Evolutionary conservation across 92 coral and sea anemone genomes (phyloP), one percentile per base, ranked within the genome.

Genomic region (Meandrina meandrites): DNA sequence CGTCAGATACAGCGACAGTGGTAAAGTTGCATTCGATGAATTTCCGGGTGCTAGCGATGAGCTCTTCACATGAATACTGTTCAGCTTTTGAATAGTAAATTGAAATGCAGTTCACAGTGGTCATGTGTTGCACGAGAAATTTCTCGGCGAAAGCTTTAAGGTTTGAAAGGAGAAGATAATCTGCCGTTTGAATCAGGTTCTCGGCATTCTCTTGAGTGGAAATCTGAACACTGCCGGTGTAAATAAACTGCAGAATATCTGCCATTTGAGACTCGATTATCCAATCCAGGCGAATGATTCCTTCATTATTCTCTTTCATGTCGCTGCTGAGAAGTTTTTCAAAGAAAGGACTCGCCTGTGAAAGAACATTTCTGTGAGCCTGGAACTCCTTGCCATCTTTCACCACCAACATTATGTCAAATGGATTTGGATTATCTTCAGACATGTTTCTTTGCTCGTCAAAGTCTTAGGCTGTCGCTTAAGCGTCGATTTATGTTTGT

Each of bases 291-390:
- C 74, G 51, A 67, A 80, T 80, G n/a, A n/a, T n/a, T 37, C 75
- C 57, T 60, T 80, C 84, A 3, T 60, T 42, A 21, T 17, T 80
- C 73, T 80, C 84, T 35, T 80, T 80, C 84, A 80, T 80, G 62
- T 80, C 36, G 74, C 53, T 60, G 74, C 27, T 57, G 57, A 80
- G 75, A 60, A 80, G 56, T 32, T 67, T 67, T 60, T 80, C 74
- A 45, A 80, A 80, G 84, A 80, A 80, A 24, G 73, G 73, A 67
- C 84, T 67, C 32, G 74, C 84, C 10, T 21, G n/a, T 21, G 74
- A 80, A 42, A 80, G 84, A 67, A 80, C 74, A 11, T 60, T 22
- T 60, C 73, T 35, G 36, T 57, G 74, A 16, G 84, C 74, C 36
- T 36, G 36, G 60, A 77, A 77, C 62, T 77, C 74, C 51, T 48